Evolutionary conservation across 2,113 vertebrate genomes (phyloP).

Genomic region (Siphamia tubifer): DNA sequence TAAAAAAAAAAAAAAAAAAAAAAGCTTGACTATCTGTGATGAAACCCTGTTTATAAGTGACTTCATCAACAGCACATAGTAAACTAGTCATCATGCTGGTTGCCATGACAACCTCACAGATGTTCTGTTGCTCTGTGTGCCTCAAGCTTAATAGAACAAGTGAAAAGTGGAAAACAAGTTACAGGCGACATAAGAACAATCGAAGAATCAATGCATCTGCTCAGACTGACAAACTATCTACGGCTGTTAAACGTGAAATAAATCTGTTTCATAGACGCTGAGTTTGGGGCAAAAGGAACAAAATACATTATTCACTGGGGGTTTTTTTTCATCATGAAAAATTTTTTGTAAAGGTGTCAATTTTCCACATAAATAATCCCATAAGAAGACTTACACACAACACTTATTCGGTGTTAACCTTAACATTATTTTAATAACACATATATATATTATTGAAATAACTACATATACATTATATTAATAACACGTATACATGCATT

Average conservation of each 20-base stretch:
- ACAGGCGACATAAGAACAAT: constrained; percentile 7
- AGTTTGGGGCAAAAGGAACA: neutral
- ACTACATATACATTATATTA: too few species aligned
- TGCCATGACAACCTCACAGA: constrained; percentile 36
- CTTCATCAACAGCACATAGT: neutral
- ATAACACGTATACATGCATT: too few species aligned
- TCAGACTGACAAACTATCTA: constrained; percentile 37
- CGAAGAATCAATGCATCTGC: constrained; percentile 51
- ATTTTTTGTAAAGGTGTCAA: too few species aligned
- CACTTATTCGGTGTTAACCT: too few species aligned
- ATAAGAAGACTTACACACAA: too few species aligned
- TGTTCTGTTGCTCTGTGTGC: constrained; percentile 1
- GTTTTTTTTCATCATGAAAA: too few species aligned
- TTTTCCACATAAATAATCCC: too few species aligned
- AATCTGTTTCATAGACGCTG: neutral
- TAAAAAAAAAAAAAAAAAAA: too few species aligned
- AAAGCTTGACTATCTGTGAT: too few species aligned
- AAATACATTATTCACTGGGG: neutral
- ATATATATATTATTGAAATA: too few species aligned
- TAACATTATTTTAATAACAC: too few species aligned
- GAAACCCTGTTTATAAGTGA: too few species aligned
- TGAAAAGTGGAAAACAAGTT: constrained; percentile 36
- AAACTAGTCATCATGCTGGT: neutral
- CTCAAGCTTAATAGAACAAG: constrained; percentile 16
- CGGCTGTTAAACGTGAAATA: neutral